A percentile compares a stretch with the other conserved stretches of the same genome.
phyloP scores from a whole-genome alignment of 1,140 invertebrate genomes.

The Hylaeus volcanicus region DNA sequence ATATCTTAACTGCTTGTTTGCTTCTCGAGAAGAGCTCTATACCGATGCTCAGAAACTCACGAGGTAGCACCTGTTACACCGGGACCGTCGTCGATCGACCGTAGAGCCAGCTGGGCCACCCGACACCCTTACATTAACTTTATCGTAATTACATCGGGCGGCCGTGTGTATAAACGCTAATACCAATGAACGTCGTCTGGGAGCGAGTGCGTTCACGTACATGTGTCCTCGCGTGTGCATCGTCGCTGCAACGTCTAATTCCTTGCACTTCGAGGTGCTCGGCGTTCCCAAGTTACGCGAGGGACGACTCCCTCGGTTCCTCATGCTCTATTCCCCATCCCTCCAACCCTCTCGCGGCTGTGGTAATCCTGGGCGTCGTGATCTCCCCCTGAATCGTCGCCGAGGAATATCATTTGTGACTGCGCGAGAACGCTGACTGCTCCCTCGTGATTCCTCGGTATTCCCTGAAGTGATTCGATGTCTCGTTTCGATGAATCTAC shows the following conservation, averaged over 20 bases:
- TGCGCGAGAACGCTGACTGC: not conserved
- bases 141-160: slow-evolving; percentile 73
- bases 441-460: slow-evolving; percentile 5
- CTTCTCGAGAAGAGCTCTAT: slow-evolving; percentile 46
- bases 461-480: slow-evolving; percentile 7
- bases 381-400: slow-evolving; percentile 43
- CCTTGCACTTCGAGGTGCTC: slow-evolving; percentile 49
- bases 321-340: slow-evolving; percentile 11
- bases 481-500: not conserved
- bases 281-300: slow-evolving; percentile 38
- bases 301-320: slow-evolving; percentile 27
- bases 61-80: slow-evolving; percentile 71
- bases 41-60: slow-evolving; percentile 57
- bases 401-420: slow-evolving; percentile 28
- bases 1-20: slow-evolving; percentile 48
- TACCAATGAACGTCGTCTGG: slow-evolving; percentile 8
- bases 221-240: slow-evolving; percentile 26
- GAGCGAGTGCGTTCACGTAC: not conserved
- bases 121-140: slow-evolving; percentile 69
- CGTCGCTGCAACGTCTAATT: slow-evolving; percentile 47
- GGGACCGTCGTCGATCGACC: slow-evolving; percentile 58
- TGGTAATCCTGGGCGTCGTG: slow-evolving; percentile 31
- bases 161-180: slow-evolving; percentile 40
- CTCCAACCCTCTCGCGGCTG: not conserved
- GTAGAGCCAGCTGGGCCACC: slow-evolving; percentile 58